phyloP scores from a whole-genome alignment of 1,140 invertebrate genomes.

The Chrysopa pallens region DNA sequence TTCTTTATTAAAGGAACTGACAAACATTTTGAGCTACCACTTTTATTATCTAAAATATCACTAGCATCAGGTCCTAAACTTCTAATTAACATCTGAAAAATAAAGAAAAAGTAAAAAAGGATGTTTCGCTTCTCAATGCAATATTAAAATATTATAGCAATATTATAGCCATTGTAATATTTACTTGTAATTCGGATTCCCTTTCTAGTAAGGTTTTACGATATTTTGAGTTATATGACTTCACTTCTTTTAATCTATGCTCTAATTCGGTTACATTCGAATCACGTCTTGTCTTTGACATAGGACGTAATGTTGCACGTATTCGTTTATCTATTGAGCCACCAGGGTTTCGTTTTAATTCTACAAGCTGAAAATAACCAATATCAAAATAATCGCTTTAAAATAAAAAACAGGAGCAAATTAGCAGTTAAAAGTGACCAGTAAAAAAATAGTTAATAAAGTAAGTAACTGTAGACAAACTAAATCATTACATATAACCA shows the following conservation, averaged over 20 bases:
- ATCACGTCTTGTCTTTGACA: constrained; percentile 49
- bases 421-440: constrained; percentile 1
- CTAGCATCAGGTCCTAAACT: constrained; percentile 32
- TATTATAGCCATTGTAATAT: neutral
- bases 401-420: constrained; percentile 2
- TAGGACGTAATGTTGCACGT: constrained; percentile 55
- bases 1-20: constrained; percentile 18
- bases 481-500: neutral
- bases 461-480: neutral
- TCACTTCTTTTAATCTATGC: constrained; percentile 57
- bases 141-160: too few relatives aligned
- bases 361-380: constrained; percentile 59
- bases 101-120: constrained; percentile 1
- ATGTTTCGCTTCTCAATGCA: neutral
- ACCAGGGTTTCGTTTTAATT: constrained; percentile 73
- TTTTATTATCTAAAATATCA: constrained; percentile 17
- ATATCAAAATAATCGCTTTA: constrained; percentile 9
- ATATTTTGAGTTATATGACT: constrained; percentile 57
- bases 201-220: constrained; percentile 59
- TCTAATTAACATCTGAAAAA: constrained; percentile 31
- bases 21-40: constrained; percentile 14
- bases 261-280: constrained; percentile 59
- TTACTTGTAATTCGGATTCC: constrained; percentile 59
- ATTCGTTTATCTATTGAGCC: constrained; percentile 65
- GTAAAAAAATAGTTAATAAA: neutral